These are phyloP conservation scores for Sylvicola fuscatus DNA, from an alignment of 2,888 invertebrate species.

Conservation along the genomic window DNA sequence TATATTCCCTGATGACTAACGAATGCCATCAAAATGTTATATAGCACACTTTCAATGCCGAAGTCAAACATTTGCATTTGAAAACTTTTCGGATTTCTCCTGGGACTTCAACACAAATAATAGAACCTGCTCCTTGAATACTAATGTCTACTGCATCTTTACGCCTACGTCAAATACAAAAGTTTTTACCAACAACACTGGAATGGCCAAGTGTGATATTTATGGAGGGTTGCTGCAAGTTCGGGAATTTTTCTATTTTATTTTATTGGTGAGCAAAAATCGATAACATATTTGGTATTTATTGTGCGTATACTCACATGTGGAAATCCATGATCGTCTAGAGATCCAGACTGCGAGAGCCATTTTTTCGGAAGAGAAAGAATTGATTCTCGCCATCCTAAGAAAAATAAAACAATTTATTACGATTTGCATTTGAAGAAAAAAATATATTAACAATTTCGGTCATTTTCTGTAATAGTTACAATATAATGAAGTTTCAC, in stretches of 20 bases:
- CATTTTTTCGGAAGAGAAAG: conserved; percentile 49
- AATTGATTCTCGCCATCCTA: conserved; percentile 58
- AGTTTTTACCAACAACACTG: too few species aligned
- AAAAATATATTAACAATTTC: too few species aligned
- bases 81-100: conserved; percentile 5
- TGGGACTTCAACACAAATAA: conserved; percentile 1
- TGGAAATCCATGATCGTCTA: conserved; percentile 26
- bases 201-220: too few species aligned
- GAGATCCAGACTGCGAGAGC: conserved; percentile 29
- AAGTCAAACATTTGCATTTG: conserved; percentile 9
- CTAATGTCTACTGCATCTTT: not conserved
- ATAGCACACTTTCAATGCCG: too few species aligned
- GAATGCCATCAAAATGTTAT: too few species aligned
- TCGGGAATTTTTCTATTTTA: too few species aligned
- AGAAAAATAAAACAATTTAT: conserved; percentile 9
- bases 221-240: too few species aligned
- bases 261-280: too few species aligned
- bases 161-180: not conserved
- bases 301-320: conserved; percentile 17
- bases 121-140: conserved; percentile 1
- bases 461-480: too few species aligned
- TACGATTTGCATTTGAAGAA: too few species aligned
- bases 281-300: not conserved
- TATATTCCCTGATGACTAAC: too few species aligned
- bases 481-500: too few species aligned